Evolutionary conservation across 1,140 invertebrate genomes (phyloP), one percentile per base, ranked within the genome.

Genomic region (Wiebesia pumilae): DNA sequence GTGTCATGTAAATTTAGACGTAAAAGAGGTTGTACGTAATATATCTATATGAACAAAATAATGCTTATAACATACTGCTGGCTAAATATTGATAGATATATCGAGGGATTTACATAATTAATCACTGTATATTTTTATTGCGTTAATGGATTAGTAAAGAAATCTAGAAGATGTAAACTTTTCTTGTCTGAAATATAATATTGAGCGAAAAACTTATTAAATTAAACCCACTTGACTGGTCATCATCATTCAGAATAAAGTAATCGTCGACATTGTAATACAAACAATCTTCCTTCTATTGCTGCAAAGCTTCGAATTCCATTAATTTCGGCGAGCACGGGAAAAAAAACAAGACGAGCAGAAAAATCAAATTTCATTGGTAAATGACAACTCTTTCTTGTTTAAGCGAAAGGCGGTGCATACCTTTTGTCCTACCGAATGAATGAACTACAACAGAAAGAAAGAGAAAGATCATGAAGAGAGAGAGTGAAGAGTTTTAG

Each of bases 301-400:
- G 24, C 73, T 67, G 67, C 40, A 24, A n/a, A 83, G 24, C 73
- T 67, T 78, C 40, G 33, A n/a, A 83, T 83, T 83, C 81, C 71
- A 83, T 83, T 83, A 87, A 87, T 69, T 87, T 43, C 80, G 62
- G n/a, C 30, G 71, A 19, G 58, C 58, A 43, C 78, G 69, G n/a
- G 40, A 54, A 43, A 81, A 75, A 38, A 80, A 81, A 77, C 67
- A 62, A 65, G 77, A 43, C 84, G 62, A 75, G 75, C 75, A 80
- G 81, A 87, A 87, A 87, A 87, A 87, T 87, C 81, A 81, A 87
- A 83, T 87, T 83, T 83, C 86, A 83, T 83, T 81, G 86, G 81
- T 80, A 83, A 87, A 83, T 87, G 80, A 87, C 81, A 83, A 87
- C 40, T 83, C 81, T 87, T 87, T 87, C 81, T 87, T 80, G 65